Evolutionary conservation across 2,113 vertebrate species (phyloP), one percentile per base, ranked within the genome.

Genomic region (Syngnathus floridae): DNA sequence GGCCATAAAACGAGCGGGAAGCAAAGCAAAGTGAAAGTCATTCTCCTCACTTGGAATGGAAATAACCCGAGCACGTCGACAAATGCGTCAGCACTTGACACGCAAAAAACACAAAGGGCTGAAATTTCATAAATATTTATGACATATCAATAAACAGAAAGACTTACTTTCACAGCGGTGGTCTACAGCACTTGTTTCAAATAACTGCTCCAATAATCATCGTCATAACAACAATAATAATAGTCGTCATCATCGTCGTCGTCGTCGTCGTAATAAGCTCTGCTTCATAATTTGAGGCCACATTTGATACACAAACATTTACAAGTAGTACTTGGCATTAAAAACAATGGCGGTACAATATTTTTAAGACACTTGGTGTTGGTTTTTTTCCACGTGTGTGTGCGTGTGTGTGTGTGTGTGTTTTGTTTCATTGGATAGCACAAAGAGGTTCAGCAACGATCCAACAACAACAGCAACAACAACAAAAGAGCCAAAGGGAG

Each of bases 341-440:
- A 91, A 93, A 94, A 92, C 91, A 77, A 93, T 93, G 91, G 90
- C 89, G 79, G 90, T 91, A 93, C 92, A 91, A 92, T 93, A 90
- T 90, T 88, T 54, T 94, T 94, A 94, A 93, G 93, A 94, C 93
- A 93, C 90, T 93, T 92, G 91, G 93, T 94, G 93, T 91, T 91
- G 91, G 91, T 90, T 87, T 86, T 49, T 40, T 11, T 6, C 37
- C 57, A 5, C 12, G 36, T 40, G 9, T 52, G 51, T 26, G 21
- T 22, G 51, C 8, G 19, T 6, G 48, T 4, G 14, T 40, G 40
- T 41, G 40, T 7, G 38, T 40, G 38, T 46, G 45, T 14, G 16
- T 46, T 87, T 89, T 86, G 65, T 68, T 79, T 86, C 85, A 90
- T 90, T 31, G 84, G 78, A 90, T 91, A 92, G 90, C 88, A 93